Evolutionary conservation across 2,797 vertebrate species (phyloP).

Genomic region (Syncerus caffer): DNA sequence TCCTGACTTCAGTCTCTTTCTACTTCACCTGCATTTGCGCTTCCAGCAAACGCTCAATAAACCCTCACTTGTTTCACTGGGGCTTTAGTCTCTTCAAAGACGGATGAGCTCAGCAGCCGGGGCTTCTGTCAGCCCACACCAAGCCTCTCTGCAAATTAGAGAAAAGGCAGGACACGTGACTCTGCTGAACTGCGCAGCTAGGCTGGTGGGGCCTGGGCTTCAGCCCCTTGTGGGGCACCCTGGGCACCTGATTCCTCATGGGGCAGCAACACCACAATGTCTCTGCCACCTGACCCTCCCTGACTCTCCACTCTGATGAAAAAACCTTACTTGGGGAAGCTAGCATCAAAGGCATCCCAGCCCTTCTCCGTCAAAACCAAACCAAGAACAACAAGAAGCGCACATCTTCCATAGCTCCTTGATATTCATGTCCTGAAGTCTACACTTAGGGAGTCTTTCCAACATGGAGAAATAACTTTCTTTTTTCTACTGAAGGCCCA

Average conservation of each 20-base stretch:
- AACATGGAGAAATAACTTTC: neutral
- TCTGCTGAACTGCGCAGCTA: neutral
- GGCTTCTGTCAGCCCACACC: neutral
- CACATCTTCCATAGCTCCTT: neutral
- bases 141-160: neutral
- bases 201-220: neutral
- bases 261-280: neutral
- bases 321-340: neutral
- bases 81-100: neutral
- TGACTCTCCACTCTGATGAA: neutral
- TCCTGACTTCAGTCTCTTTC: neutral
- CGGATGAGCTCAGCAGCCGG: neutral
- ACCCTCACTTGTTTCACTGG: neutral
- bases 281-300: accelerated
- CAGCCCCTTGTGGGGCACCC: neutral
- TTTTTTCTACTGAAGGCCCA: neutral
- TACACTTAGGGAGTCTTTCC: no score
- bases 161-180: neutral
- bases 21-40: neutral
- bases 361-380: neutral
- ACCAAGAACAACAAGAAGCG: neutral
- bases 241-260: neutral
- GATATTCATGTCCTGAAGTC: neutral
- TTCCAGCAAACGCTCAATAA: neutral
- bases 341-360: neutral